These are phyloP conservation scores for Lepisosteus oculatus DNA, from an alignment of 2,113 vertebrate species.

Conservation along the genomic window DNA sequence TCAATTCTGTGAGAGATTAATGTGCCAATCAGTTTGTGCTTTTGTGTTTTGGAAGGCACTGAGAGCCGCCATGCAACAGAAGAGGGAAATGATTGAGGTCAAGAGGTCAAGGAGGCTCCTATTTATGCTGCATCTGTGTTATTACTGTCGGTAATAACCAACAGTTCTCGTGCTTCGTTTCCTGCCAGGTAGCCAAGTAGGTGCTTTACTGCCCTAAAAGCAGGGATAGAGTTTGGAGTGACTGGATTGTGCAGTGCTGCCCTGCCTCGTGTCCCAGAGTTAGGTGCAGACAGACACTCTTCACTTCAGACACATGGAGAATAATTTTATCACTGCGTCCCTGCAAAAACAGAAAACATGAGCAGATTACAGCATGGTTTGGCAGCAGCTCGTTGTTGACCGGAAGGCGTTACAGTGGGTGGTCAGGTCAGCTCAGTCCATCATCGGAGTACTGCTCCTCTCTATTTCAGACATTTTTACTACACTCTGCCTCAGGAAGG, in stretches of 20 bases:
- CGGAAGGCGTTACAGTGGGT: no score
- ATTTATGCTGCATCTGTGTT: neutral
- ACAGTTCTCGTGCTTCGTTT: no score
- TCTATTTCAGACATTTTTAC: no score
- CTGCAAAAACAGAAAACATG: conserved; percentile 31
- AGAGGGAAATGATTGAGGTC: neutral
- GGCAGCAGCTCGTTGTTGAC: neutral
- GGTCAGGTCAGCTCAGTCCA: no score
- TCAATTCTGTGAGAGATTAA: neutral
- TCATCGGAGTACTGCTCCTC: no score
- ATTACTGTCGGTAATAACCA: no score
- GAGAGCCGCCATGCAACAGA: neutral
- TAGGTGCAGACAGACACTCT: neutral
- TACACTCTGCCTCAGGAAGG: no score
- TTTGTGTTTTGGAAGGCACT: conserved; percentile 21
- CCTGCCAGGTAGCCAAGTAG: conserved; percentile 11
- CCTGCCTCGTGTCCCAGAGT: neutral
- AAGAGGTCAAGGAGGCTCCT: neutral
- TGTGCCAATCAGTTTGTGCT: conserved; percentile 1
- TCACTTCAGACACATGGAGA: conserved; percentile 51
- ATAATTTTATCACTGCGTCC: conserved; percentile 53
- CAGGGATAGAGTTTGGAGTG: neutral
- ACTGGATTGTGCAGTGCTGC: neutral
- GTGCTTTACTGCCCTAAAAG: neutral
- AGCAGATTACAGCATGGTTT: neutral